Base-by-base conservation (phyloP, 2,888 invertebrate species). In the Matsumyia berberina region DNA sequence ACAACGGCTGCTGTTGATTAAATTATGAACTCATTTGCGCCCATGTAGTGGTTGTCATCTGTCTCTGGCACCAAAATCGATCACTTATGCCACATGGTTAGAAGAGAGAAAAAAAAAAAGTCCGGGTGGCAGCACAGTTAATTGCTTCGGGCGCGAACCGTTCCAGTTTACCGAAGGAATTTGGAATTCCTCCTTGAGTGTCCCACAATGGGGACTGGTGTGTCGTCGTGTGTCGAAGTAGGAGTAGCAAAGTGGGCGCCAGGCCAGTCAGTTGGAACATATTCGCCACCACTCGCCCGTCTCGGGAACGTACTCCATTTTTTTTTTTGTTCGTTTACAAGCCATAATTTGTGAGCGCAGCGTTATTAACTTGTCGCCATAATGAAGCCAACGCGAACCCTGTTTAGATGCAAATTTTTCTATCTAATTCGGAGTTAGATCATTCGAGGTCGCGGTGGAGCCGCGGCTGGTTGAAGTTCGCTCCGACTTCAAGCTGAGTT, bases 11-110 rank as follows among this genome's bases (percentile, higher is more conserved):
- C 15, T 53, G 46, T 53, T 67, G 82, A 83, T 83, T 83, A 78
- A 83, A 83, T 83, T 83, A 83, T 78, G 78, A 83, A 83, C 73
- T 78, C 78, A 83, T 83, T 78, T 83, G 78, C 82, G 73, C 82
- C 82, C 82, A 83, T 78, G 72, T 72, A 67, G 46, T 67, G 67
- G 70, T 78, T 78, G 78, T 78, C 82, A 83, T 83, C 82, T 83
- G 82, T 83, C 67, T 77, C 82, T 57, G 49, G 39, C 67, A 42
- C 78, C 66, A 73, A 83, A 78, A 83, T 83, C 73, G 78, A 83
- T 83, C 82, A 83, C 35, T 77, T 53, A 17, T 51, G 64, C 72
- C 62, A 37, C 58, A 51, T 66, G 42, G 19, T 24, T 11, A 29
- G 12, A 17, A 37, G 24, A 57, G 39, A 29, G 42, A 64, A 51